Conservation (phyloP, 1,140 invertebrate genomes). For the Bombus confusus region DNA sequence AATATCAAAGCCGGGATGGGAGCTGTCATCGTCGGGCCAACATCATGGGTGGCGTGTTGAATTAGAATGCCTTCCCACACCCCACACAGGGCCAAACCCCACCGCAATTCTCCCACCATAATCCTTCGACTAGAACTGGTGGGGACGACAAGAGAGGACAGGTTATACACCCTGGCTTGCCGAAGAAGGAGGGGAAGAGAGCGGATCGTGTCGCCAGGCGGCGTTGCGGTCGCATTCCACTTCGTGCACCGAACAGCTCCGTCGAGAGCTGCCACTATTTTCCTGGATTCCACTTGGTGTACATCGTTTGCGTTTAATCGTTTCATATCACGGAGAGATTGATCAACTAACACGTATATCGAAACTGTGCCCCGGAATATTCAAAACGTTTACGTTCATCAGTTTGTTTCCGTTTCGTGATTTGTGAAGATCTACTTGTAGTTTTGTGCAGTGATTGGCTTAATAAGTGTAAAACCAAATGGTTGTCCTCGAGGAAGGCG, state of each 20-base stretch:
- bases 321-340: slow-evolving; percentile 45
- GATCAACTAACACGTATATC: slow-evolving; percentile 21
- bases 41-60: slow-evolving; percentile 87
- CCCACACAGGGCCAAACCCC: slow-evolving; percentile 66
- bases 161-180: slow-evolving; percentile 56
- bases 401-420: slow-evolving; percentile 15
- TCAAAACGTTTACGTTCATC: background rate
- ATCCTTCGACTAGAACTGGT: slow-evolving; percentile 54
- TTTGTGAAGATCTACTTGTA: slow-evolving; percentile 42
- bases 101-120: slow-evolving; percentile 68
- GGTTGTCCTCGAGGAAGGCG: slow-evolving; percentile 95
- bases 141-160: slow-evolving; percentile 63
- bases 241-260: slow-evolving; percentile 43
- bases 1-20: slow-evolving; percentile 85
- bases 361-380: background rate
- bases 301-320: slow-evolving; percentile 52
- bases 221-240: slow-evolving; percentile 64
- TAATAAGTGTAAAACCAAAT: slow-evolving; percentile 84
- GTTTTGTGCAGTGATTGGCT: slow-evolving; percentile 69
- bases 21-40: slow-evolving; percentile 85
- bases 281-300: slow-evolving; percentile 73
- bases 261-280: slow-evolving; percentile 70
- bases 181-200: slow-evolving; percentile 33
- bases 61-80: slow-evolving; percentile 82
- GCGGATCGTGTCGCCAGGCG: slow-evolving; percentile 59